Base-by-base conservation (phyloP, 2,888 invertebrate genomes). In the Dicyrtomina minuta region DNA sequence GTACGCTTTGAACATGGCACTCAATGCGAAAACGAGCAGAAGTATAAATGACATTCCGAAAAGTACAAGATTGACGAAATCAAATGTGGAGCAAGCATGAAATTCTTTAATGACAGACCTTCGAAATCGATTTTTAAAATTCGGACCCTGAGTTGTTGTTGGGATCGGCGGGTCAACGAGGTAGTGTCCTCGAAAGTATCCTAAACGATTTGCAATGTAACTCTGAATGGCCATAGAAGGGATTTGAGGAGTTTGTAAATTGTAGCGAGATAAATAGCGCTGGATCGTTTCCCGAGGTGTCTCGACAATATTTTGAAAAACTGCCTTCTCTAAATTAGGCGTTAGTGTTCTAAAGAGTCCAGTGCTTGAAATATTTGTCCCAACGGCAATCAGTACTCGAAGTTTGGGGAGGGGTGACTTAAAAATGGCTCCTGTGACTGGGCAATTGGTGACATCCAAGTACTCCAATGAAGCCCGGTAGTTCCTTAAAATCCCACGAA, bases 41-140 rank as follows among this genome's bases (percentile, higher is more conserved):
- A 24, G 5, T 15, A 62, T 26, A 22, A 62, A n/a, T 4, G 43
- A 15, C 24, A 20, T 46, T 1, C 27, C 24, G 17, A 62, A 49
- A 10, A 62, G n/a, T 1, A 62, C 49, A 4, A 62, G 33, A 26
- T 27, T n/a, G 15, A 43, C 22, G 22, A 62, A 62, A 43, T 62
- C 61, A 20, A 62, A 24, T 49, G 22, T 43, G 46, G 61, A 62
- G n/a, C 61, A 62, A 10, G 49, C 43, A 43, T 62, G n/a, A 62
- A 62, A 46, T 24, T 26, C 61, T 17, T 26, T 24, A n/a, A 62
- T n/a, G n/a, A 62, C 24, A 6, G 61, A 62, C 17, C 12, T 24
- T 24, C 24, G 15, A n/a, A n/a, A n/a, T 8, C n/a, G n/a, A n/a
- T n/a, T n/a, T n/a, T n/a, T n/a, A n/a, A n/a, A n/a, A n/a, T n/a